phyloP scores from a whole-genome alignment of 2,888 invertebrate genomes.

The Pegoplata infirma region DNA sequence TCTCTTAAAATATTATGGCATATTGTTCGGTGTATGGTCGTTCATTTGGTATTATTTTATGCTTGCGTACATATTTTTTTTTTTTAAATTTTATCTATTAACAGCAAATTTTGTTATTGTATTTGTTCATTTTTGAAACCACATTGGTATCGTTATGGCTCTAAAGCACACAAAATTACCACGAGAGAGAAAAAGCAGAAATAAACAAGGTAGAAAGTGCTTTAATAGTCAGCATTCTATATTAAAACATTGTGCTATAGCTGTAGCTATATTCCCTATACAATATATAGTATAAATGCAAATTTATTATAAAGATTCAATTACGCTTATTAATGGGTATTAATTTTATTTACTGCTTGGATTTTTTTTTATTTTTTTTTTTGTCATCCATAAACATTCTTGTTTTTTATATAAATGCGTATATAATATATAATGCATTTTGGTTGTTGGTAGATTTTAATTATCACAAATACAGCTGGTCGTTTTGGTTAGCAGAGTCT shows the following conservation, averaged over 20 bases:
- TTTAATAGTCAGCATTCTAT: background rate
- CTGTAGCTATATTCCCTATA: constrained; percentile 40
- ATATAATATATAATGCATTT: constrained; percentile 29
- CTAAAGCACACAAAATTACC: constrained; percentile 38
- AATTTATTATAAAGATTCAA: constrained; percentile 64
- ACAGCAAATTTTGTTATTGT: constrained; percentile 39
- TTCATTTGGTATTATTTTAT: constrained; percentile 27
- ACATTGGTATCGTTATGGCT: constrained; percentile 52
- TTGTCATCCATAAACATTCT: constrained; percentile 54
- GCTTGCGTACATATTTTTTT: constrained; percentile 33
- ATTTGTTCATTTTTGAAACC: constrained; percentile 48
- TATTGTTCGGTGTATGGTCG: constrained; percentile 7
- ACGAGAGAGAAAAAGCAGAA: background rate
- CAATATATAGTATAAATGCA: constrained; percentile 47
- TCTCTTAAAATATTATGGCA: constrained; percentile 9
- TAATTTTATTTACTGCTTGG: constrained; percentile 63
- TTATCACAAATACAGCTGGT: constrained; percentile 33
- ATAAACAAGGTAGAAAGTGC: background rate
- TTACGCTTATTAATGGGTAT: constrained; percentile 63
- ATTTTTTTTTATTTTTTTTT: constrained; percentile 37
- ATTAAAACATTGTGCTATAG: constrained; percentile 19
- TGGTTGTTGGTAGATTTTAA: constrained; percentile 49
- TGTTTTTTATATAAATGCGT: constrained; percentile 13
- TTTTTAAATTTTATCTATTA: constrained; percentile 54
- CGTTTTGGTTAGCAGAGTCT: background rate